phyloP scores from a whole-genome alignment of 2,797 vertebrate genomes.

The Enteromius fasciolatus region DNA sequence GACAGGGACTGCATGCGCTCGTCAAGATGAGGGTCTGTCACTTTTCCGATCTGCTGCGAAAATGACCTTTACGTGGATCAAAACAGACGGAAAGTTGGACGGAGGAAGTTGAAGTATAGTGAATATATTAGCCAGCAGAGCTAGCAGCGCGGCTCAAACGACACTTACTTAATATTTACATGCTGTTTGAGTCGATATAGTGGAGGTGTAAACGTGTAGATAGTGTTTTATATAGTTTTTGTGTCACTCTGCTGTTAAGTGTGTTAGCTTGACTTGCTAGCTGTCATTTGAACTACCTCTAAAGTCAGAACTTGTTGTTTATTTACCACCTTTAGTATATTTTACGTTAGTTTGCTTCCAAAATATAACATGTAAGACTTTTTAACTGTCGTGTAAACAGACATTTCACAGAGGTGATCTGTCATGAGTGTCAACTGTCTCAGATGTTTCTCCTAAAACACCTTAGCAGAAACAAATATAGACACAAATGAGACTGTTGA shows the following conservation, averaged over 20 bases:
- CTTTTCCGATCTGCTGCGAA: neutral
- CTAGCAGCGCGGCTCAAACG: slow-evolving; percentile 1
- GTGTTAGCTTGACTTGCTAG: slow-evolving; percentile 41
- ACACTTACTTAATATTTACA: neutral
- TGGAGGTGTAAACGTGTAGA: neutral
- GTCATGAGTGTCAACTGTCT: neutral
- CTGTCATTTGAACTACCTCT: slow-evolving; percentile 29
- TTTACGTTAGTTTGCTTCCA: neutral
- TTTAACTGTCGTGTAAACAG: neutral
- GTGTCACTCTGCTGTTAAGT: neutral
- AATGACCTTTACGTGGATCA: slow-evolving; percentile 8
- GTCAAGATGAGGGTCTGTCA: neutral
- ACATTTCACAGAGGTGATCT: neutral
- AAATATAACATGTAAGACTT: neutral
- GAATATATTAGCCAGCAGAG: slow-evolving; percentile 25
- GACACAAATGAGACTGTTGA: neutral
- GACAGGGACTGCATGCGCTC: neutral
- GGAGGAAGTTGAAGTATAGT: slow-evolving; percentile 33
- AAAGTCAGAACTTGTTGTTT: neutral
- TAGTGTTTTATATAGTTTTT: slow-evolving; percentile 6
- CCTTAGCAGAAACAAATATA: neutral
- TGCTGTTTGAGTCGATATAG: neutral
- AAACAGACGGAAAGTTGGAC: slow-evolving; percentile 18
- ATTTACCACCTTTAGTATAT: neutral
- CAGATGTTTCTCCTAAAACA: neutral